Evolutionary conservation across 2,888 invertebrate species (phyloP).

Genomic region (Agrotis segetum): DNA sequence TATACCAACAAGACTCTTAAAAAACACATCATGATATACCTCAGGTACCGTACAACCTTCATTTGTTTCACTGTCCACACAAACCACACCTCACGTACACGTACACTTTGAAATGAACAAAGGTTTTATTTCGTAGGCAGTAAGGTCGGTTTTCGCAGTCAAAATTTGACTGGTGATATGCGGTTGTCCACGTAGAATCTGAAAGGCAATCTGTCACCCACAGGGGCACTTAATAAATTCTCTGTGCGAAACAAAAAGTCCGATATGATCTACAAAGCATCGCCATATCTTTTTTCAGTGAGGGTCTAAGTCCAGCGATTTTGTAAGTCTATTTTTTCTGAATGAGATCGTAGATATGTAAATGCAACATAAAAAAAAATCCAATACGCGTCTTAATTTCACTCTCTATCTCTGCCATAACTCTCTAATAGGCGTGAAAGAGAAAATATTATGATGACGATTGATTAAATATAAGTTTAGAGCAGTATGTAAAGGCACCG

Average conservation of each 20-base stretch:
- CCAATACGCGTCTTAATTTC: too few species aligned
- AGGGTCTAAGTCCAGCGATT: conserved; percentile 35
- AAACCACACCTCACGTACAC: not conserved
- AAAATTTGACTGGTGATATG: not conserved
- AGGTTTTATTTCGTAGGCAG: conserved; percentile 7
- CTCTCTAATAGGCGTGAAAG: too few species aligned
- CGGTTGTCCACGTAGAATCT: conserved; percentile 52
- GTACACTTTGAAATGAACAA: not conserved
- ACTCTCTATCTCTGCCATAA: too few species aligned
- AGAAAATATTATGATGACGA: too few species aligned
- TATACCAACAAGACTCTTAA: not conserved
- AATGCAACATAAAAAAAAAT: too few species aligned
- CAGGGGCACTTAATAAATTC: conserved; percentile 64
- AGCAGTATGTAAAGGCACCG: too few species aligned
- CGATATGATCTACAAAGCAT: conserved; percentile 60
- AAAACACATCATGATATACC: not conserved
- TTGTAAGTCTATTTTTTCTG: not conserved
- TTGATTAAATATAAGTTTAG: too few species aligned
- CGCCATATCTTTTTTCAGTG: conserved; percentile 37
- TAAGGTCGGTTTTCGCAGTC: conserved; percentile 13
- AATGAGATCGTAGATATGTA: not conserved
- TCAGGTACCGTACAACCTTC: conserved; percentile 5
- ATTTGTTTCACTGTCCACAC: conserved; percentile 23
- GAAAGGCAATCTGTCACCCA: conserved; percentile 57
- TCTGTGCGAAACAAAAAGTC: conserved; percentile 61